phyloP scores from a whole-genome alignment of 2,113 vertebrate genomes.

The Microcebus griseorufus region DNA sequence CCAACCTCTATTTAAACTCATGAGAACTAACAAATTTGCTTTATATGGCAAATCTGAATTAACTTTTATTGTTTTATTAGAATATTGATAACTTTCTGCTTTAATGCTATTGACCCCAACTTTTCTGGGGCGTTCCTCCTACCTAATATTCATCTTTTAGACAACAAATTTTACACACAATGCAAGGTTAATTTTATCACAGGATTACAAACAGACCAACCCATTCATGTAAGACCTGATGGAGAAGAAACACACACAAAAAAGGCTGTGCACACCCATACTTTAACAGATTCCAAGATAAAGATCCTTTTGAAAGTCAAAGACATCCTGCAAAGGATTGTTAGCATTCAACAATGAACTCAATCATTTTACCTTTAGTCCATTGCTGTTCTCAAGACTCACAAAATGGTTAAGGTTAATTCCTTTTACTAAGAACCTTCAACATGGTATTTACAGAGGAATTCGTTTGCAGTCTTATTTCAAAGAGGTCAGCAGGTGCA shows the following conservation, averaged over 20 bases:
- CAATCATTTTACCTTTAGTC: conserved; percentile 59
- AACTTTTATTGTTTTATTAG: conserved; percentile 15
- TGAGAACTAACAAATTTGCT: background rate
- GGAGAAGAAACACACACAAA: background rate
- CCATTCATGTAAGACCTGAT: background rate
- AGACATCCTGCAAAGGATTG: conserved; percentile 18
- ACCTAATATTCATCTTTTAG: background rate
- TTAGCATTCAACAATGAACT: conserved; percentile 57
- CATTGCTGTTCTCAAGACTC: conserved; percentile 39
- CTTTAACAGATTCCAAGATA: conserved; percentile 14
- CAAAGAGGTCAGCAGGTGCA: conserved; percentile 54
- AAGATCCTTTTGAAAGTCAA: conserved; percentile 45
- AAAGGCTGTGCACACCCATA: background rate
- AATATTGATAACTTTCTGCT: background rate
- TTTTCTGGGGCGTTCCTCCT: background rate
- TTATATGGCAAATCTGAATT: background rate
- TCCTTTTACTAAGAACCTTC: conserved; percentile 59
- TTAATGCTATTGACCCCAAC: background rate
- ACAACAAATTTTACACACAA: background rate
- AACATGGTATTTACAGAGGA: conserved; percentile 54
- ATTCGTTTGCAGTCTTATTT: conserved; percentile 66
- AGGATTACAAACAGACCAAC: conserved; percentile 16
- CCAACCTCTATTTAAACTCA: background rate
- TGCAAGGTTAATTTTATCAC: background rate
- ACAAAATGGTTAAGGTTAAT: conserved; percentile 62